phyloP scores from a whole-genome alignment of 2,113 vertebrate genomes.

The Ahaetulla prasina region DNA sequence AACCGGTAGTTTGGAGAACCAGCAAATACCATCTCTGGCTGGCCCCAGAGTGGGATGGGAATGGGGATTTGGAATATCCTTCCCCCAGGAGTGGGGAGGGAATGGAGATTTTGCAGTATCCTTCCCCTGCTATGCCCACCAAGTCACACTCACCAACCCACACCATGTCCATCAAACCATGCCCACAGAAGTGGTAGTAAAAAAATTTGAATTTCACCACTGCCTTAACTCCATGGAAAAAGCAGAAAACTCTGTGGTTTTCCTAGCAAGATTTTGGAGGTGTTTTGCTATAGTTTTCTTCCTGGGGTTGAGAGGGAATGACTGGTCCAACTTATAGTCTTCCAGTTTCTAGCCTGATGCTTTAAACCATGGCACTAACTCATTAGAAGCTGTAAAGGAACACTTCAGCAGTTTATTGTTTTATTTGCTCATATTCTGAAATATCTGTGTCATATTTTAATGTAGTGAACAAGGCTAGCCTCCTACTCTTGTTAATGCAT shows the following conservation, averaged over 20 bases:
- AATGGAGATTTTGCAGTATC: too few species aligned
- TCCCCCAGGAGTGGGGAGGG: too few species aligned
- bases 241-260: not conserved
- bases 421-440: not conserved
- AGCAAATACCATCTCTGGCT: too few species aligned
- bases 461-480: not conserved
- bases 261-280: not conserved
- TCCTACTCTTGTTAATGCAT: not conserved
- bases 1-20: too few species aligned
- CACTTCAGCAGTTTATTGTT: not conserved
- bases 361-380: not conserved
- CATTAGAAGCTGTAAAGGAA: not conserved
- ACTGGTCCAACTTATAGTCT: not conserved
- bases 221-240: not conserved
- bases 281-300: not conserved
- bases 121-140: too few species aligned
- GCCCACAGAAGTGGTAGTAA: too few species aligned
- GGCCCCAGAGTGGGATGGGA: too few species aligned
- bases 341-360: not conserved
- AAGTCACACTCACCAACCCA: too few species aligned
- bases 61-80: too few species aligned
- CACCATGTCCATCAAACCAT: too few species aligned
- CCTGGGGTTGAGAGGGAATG: not conserved
- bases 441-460: not conserved
- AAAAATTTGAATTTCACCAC: too few species aligned